Base-by-base conservation (phyloP, 2,888 invertebrate genomes). In the Mythimna albipuncta region DNA sequence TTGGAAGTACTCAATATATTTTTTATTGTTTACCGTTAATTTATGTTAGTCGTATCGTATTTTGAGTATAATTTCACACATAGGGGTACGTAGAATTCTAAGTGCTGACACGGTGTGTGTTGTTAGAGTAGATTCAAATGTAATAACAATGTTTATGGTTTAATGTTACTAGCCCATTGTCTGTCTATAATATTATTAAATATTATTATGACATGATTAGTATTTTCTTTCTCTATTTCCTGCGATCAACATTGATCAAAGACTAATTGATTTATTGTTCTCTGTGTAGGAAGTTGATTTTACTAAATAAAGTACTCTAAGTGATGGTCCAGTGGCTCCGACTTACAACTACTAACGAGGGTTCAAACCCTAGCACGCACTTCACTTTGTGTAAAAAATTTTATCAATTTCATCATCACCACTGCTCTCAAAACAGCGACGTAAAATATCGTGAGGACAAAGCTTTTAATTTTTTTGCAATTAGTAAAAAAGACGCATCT, bases 21-120 rank as follows among this genome's bases (percentile, higher is more conserved):
- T 70, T 71, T 78, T 82, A 75, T 80, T 64, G 73, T 76, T 76
- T 69, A 75, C 82, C 62, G 82, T 77, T 83, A 72, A 73, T 79
- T 72, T 72, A 73, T 77, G 69, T 76, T 65, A 62, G 64, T 75
- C 69, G 67, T 75, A 83, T 69, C 44, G 68, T 50, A 55, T 50
- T 62, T 61, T 50, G 62, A 63, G 67, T 61, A 59, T 59, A 82
- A 76, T 76, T 77, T 69, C 74, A 47, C 74, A 47, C 47, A 66
- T 73, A 59, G 50, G 38, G 50, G 55, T 57, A 26, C 50, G 35
- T 59, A 58, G 75, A 83, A 80, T 80, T 74, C 13, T 79, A 83
- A 64, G 38, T 67, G 41, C 54, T 69, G 50, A 41, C 47, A 21
- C 50, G 59, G 6, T 64, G 55, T 16, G 64, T 68, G 32, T 54